Base-by-base conservation (phyloP, 2,113 vertebrate genomes). In the Xiphophorus maculatus region DNA sequence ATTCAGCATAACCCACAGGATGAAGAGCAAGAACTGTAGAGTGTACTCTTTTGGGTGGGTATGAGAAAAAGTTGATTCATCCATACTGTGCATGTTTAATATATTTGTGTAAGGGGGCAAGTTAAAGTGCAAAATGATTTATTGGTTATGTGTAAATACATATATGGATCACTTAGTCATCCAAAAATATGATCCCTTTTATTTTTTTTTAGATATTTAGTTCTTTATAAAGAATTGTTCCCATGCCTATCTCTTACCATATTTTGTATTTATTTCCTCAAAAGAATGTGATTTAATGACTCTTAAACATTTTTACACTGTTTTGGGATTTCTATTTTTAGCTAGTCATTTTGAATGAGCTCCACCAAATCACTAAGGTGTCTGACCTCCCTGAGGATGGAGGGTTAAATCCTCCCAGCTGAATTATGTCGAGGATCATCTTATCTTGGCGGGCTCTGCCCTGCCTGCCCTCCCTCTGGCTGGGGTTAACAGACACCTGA, bases 1-100 rank as follows among this genome's bases (percentile, higher is more conserved):
- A 35, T 93, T 87, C 85, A 91, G 90, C 66, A 88, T 93, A 73
- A 67, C 19, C 58, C 87, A 80, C 65, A 84, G 81, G 44, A 86
- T 93, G 48, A 71, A 86, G 27, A 75, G 58, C 69, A 91, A 91
- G 80, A 85, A 79, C 80, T 93, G 92, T 83, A 77, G 92, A 60
- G 80, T 93, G 29, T 93, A 93, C 85, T 93, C 92, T 44, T 92
- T 93, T 32, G 92, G 92, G 92, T 93, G 74, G 5, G 92, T 84
- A 72, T 4, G 37, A 17, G 22, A n/a, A 58, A 48, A 48, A 19
- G 22, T n/a, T n/a, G 2, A 58, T 10, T 10, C 9, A 3, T 10
- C 9, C 25, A 11, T 58, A 3, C 44, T 17, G 44, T 48, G 44
- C 44, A 48, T 58, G 25, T n/a, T 25, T 58, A 25, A n/a, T 58